Base-by-base conservation (phyloP, 2,113 vertebrate genomes). In the Gasterosteus aculeatus region DNA sequence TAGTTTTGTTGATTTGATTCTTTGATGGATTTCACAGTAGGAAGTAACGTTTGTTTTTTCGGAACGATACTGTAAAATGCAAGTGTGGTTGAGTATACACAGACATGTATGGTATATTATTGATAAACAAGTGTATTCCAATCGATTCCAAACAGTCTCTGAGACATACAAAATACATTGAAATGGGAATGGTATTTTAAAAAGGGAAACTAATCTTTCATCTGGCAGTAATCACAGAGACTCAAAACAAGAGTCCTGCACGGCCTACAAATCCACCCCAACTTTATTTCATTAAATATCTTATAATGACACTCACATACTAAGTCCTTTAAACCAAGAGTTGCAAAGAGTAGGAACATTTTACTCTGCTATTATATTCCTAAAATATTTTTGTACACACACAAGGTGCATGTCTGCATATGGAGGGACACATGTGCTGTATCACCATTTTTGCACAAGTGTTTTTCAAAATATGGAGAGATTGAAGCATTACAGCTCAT, bases 271-370 rank as follows among this genome's bases (percentile, higher is more conserved):
- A 76, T 73, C 53, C 31, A 62, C 41, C 38, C 33, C 15, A 58
- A 53, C n/a, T 76, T 29, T 67, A 46, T 78, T 75, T 49, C 41
- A 59, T 33, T 53, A 4, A 78, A 73, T 79, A 33, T 70, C 19
- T 39, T 79, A 29, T 74, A 67, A 64, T 80, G 68, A 31, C 16
- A 19, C 42, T 61, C 60, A 69, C 3, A 66, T 33, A 33, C 33
- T 33, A 33, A 33, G 33, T 33, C 3, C 33, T 33, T 33, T 33
- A 33, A 33, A 26, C 22, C 22, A 49, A 60, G 35, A 5, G 29
- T 29, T 78, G 10, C 31, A 31, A 49, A 56, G 49, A 58, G 14
- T 11, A 18, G 10, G 41, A 3, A 19, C 18, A 69, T 8, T 31
- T 19, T 57, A 33, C 8, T 44, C 6, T 31, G 22, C 22, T 11